phyloP scores from a whole-genome alignment of 2,888 invertebrate genomes.

The Bibio marci region DNA sequence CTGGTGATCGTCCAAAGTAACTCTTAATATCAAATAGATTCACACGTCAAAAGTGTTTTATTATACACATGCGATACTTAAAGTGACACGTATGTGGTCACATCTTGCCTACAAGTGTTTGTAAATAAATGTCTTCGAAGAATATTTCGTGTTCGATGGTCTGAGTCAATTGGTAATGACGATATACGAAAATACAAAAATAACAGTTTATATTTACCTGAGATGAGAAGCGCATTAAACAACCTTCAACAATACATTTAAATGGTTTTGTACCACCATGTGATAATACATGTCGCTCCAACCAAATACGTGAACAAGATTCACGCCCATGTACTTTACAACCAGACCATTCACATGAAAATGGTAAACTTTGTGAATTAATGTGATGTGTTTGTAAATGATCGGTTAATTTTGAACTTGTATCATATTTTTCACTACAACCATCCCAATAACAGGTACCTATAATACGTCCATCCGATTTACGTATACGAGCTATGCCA shows the following conservation, averaged over 20 bases:
- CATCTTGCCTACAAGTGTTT: no score
- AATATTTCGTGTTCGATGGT: no score
- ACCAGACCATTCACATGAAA: slow-evolving; percentile 81
- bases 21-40: no score
- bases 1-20: no score
- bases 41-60: no score
- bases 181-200: neutral
- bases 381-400: slow-evolving; percentile 78
- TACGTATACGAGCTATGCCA: slow-evolving; percentile 19
- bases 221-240: slow-evolving; percentile 71
- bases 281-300: slow-evolving; percentile 78
- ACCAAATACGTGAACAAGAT: slow-evolving; percentile 84
- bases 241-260: slow-evolving; percentile 89
- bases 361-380: slow-evolving; percentile 70
- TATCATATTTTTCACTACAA: slow-evolving; percentile 61
- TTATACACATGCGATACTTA: no score
- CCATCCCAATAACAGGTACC: slow-evolving; percentile 66
- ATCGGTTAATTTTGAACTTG: slow-evolving; percentile 65
- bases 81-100: no score
- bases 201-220: slow-evolving; percentile 55
- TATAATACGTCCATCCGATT: slow-evolving; percentile 29
- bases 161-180: neutral
- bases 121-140: neutral
- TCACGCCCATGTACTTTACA: slow-evolving; percentile 89
- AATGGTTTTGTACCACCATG: slow-evolving; percentile 90